A percentile compares a stretch with the other conserved stretches of the same genome.
These are phyloP conservation scores for Parapsyche elsis DNA, from an alignment of 1,140 invertebrate species.

Conservation along the genomic window DNA sequence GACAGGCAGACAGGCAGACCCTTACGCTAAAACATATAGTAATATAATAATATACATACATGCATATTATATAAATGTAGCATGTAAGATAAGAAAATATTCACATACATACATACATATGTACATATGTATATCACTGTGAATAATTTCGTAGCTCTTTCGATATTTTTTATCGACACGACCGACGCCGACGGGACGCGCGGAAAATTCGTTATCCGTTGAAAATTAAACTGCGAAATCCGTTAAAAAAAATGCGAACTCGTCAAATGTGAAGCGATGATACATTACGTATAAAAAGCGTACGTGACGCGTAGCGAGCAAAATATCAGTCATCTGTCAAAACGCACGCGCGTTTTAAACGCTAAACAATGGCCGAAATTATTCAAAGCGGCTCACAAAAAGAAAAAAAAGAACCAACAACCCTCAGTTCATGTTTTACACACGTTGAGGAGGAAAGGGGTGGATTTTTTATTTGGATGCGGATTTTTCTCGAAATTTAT, in stretches of 20 bases:
- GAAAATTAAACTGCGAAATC: not conserved
- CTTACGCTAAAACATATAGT: too few species aligned
- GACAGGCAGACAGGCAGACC: too few species aligned
- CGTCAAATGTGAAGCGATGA: not conserved
- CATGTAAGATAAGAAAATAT: too few species aligned
- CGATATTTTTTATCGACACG: not conserved
- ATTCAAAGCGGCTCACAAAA: slow-evolving; percentile 52
- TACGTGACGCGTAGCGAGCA: not conserved
- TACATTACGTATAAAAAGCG: not conserved
- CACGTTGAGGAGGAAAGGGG: not conserved
- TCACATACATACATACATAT: too few species aligned
- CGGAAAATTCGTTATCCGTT: not conserved
- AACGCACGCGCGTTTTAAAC: slow-evolving; percentile 48
- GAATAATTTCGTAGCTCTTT: too few species aligned
- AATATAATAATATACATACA: too few species aligned
- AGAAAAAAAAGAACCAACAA: slow-evolving; percentile 27
- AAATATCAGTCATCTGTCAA: slow-evolving; percentile 9
- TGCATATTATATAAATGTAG: too few species aligned
- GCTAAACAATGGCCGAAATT: slow-evolving; percentile 55
- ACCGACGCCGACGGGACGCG: too few species aligned
- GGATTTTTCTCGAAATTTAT: slow-evolving; percentile 44
- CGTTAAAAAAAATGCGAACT: not conserved
- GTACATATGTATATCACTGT: too few species aligned
- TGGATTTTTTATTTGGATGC: not conserved
- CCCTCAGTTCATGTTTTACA: slow-evolving; percentile 17